These are phyloP conservation scores for Hydrochoerus hydrochaeris DNA, from an alignment of 2,113 vertebrate species.

Conservation along the genomic window DNA sequence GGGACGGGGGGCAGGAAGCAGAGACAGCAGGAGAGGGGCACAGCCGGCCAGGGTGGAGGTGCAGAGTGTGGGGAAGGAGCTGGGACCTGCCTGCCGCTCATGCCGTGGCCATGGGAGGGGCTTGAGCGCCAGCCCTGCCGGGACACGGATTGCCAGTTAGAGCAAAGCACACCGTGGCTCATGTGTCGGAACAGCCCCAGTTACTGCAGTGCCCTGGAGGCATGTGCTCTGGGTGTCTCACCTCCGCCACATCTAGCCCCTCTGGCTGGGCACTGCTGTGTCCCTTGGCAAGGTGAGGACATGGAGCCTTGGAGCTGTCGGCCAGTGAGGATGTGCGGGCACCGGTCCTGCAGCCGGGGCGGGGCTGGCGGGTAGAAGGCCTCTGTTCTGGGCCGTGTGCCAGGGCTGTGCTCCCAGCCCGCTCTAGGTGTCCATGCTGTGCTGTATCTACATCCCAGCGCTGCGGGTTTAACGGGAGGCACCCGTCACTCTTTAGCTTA, in stretches of 20 bases:
- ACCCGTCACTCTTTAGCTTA: background rate
- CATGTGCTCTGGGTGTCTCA: fast-evolving
- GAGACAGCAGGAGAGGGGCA: fast-evolving
- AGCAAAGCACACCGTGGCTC: too few relatives aligned
- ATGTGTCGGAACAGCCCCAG: fast-evolving
- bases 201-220: background rate
- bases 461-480: too few relatives aligned
- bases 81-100: background rate
- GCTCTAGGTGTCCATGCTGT: fast-evolving
- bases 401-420: background rate
- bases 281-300: background rate
- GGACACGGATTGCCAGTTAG: background rate
- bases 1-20: background rate
- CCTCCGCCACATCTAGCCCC: background rate
- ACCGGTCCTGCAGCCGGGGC: background rate
- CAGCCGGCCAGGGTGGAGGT: background rate
- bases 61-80: background rate
- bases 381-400: background rate
- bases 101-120: background rate
- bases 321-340: background rate
- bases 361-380: fast-evolving
- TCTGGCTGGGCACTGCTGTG: too few relatives aligned
- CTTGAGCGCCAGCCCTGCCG: background rate
- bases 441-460: too few relatives aligned
- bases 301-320: background rate